Evolutionary conservation across 2,113 vertebrate genomes (phyloP).

Genomic region (Lophura nycthemera): DNA sequence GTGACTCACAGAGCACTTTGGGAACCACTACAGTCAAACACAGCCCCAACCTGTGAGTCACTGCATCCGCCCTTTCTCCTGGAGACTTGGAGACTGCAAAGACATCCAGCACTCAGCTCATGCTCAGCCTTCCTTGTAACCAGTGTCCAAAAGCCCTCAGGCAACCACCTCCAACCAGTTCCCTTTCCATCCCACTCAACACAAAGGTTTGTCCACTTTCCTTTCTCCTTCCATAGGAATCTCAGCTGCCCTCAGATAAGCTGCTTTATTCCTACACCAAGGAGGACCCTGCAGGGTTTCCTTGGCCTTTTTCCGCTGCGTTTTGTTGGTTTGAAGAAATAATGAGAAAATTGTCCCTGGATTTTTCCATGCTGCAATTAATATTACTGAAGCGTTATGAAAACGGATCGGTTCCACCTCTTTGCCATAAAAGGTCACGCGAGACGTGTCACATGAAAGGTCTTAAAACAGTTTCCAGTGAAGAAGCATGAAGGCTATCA

Average conservation of each 20-base stretch:
- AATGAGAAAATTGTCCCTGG: not conserved
- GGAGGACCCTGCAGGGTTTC: not conserved
- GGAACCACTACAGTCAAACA: not conserved
- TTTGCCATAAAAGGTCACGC: not conserved
- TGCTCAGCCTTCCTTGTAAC: not conserved
- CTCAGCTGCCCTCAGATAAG: not conserved
- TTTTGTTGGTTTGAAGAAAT: not conserved
- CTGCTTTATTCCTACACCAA: not conserved
- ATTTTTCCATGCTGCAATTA: not conserved
- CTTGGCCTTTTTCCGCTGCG: not conserved
- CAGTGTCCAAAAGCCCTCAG: not conserved
- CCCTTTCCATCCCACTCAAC: not conserved
- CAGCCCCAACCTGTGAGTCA: not conserved
- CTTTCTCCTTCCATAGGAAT: not conserved
- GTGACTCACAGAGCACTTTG: not conserved
- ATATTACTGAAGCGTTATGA: not conserved
- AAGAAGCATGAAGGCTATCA: too few relatives aligned
- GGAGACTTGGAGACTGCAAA: not conserved
- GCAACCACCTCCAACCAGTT: not conserved
- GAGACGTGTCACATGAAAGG: too few relatives aligned
- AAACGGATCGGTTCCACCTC: not conserved
- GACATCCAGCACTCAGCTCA: not conserved
- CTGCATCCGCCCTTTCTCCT: conserved; percentile 8
- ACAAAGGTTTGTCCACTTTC: not conserved
- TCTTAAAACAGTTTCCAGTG: too few relatives aligned